Base-by-base conservation (phyloP, 2,113 vertebrate species). In the Naja naja region DNA sequence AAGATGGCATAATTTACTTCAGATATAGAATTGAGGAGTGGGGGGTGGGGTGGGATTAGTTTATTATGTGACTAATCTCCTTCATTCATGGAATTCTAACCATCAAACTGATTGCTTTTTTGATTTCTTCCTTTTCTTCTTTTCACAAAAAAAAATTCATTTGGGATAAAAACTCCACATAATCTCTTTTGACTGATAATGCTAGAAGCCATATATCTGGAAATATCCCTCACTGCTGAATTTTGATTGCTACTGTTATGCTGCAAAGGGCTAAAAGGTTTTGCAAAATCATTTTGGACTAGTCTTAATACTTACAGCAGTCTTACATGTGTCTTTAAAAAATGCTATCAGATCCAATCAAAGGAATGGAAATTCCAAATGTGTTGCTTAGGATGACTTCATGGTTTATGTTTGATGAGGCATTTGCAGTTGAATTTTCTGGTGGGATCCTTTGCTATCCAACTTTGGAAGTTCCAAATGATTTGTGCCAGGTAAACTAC, bases 401-500 rank as follows among this genome's bases (percentile, higher is more conserved):
- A 95, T 93, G 88, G 93, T 95, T 96, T 96, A 95, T 74, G 93
- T 95, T 96, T 96, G 94, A 96, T 93, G 52, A 92, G 92, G 12
- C 94, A 87, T 94, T 93, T 95, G 93, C 53, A 74, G 94, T 95
- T 97, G 95, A 47, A 92, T 88, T 95, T 96, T 94, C 47, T 96
- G 99, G 98, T 98, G 90, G 97, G 95, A 96, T 97, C 98, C 92
- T 94, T 94, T 91, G 96, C 96, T 90, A 97, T 96, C 16, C 96
- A 98, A 93, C 97, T 98, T 81, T 98, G 97, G 93, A 97, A 96
- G 86, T 97, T 99, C 90, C 93, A 85, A 95, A 97, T 96, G 10
- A 94, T 98, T 93, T 98, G 98, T 98, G 98, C 98, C 98, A 98
- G 98, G 98, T 99, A 96, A 98, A 97, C 85, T 93, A 94, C 86